Evolutionary conservation across 2,888 invertebrate species (phyloP).

Genomic region (Schrankia costaestrigalis): DNA sequence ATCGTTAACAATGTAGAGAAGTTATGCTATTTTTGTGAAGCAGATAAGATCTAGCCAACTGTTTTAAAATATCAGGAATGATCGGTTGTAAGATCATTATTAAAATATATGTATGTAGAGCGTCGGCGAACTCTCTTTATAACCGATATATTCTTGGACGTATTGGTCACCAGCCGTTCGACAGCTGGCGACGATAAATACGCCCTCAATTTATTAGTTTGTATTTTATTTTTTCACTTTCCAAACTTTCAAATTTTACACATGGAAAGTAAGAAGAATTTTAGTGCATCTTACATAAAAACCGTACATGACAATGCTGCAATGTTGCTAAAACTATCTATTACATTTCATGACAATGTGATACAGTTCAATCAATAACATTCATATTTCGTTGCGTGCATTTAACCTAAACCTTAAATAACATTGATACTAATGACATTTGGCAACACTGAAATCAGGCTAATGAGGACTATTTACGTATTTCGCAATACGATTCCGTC

Average conservation of each 20-base stretch:
- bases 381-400: not conserved
- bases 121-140: slow-evolving; percentile 55
- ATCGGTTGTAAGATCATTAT: slow-evolving; percentile 42
- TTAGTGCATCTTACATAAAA: too few species aligned
- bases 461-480: slow-evolving; percentile 1
- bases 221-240: not conserved
- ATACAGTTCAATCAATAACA: too few species aligned
- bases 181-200: slow-evolving; percentile 60
- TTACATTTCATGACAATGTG: too few species aligned
- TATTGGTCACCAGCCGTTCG: slow-evolving; percentile 60
- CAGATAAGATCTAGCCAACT: slow-evolving; percentile 28
- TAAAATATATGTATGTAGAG: slow-evolving; percentile 51
- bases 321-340: too few species aligned
- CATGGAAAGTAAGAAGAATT: too few species aligned
- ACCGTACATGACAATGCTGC: too few species aligned
- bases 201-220: slow-evolving; percentile 45
- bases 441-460: slow-evolving; percentile 7
- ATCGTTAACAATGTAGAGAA: slow-evolving; percentile 32
- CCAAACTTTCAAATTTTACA: too few species aligned
- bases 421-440: slow-evolving; percentile 12
- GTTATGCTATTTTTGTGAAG: slow-evolving; percentile 34
- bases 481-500: slow-evolving; percentile 1
- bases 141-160: slow-evolving; percentile 65
- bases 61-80: slow-evolving; percentile 39
- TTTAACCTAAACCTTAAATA: slow-evolving; percentile 18